Base-by-base conservation (phyloP, 2,113 vertebrate genomes). In the Hypanus sabinus region DNA sequence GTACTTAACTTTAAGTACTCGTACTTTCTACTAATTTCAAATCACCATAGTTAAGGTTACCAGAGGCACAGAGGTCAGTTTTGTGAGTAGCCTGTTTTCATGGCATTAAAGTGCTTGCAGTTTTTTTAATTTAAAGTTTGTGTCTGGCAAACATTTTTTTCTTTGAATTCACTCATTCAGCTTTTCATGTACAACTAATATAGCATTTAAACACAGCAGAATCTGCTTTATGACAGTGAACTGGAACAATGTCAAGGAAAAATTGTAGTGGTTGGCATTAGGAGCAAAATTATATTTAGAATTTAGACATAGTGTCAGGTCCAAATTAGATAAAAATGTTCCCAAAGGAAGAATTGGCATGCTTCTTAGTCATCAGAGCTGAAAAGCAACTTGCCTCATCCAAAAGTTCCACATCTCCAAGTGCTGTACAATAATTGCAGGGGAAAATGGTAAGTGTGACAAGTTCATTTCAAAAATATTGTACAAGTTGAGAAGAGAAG, bases 161-260 rank as follows among this genome's bases (percentile, higher is more conserved):
- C 20, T 93, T 93, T 93, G 90, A 93, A 71, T 93, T 93, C 91
- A 73, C 91, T 24, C 91, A 93, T 93, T 93, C 30, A 93, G 12
- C 22, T 55, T 73, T 92, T 92, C 38, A 73, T 11, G 12, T 46
- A 36, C 36, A 73, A 27, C 7, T 68, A 91, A 30, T 18, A 92
- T 92, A 92, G 14, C 12, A n/a, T n/a, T 65, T 90, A 90, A 90
- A 33, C 16, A 16, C 60, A 65, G 33, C 62, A 62, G 60, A 62
- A 88, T 60, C 83, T 90, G 22, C 1, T 33, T 55, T 30, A 24
- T 73, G 5, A 46, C 27, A 30, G 38, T 14, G 70, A 93, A 73
- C 70, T 93, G 24, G 91, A 55, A 20, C 9, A 92, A 22, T 11
- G 36, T 85, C 33, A n/a, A 16, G 18, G n/a, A 90, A 30, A 60